Conservation (phyloP, 2,113 vertebrate species). For the Illadopsis cleaveri region DNA sequence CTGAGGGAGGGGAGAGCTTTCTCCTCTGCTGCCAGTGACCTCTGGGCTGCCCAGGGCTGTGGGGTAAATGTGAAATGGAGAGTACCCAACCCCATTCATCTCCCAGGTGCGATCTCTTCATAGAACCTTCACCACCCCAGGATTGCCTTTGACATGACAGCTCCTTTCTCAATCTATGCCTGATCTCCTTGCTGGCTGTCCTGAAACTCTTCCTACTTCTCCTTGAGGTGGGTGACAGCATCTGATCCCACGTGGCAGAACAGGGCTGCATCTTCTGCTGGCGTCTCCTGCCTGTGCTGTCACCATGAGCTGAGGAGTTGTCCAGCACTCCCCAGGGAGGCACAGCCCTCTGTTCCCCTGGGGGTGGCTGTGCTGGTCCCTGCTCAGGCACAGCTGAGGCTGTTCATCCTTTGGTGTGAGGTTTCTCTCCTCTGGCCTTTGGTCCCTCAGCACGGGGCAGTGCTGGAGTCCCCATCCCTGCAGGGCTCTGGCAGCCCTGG, state of each 20-base stretch:
- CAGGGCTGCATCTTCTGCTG: background rate
- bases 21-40: background rate
- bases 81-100: background rate
- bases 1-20: background rate
- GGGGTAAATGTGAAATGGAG: fast-evolving
- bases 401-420: background rate
- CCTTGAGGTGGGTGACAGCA: background rate
- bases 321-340: background rate
- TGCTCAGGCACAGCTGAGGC: fast-evolving
- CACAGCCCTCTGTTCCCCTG: background rate
- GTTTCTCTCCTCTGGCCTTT: fast-evolving
- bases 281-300: background rate
- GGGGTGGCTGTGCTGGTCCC: fast-evolving
- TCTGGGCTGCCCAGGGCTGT: background rate
- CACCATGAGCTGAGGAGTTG: fast-evolving
- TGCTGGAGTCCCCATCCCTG: background rate
- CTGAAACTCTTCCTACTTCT: background rate
- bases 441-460: background rate
- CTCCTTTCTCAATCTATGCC: fast-evolving
- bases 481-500: fast-evolving
- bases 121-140: background rate
- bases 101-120: background rate
- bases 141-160: background rate
- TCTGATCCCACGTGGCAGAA: fast-evolving
- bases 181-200: background rate